Evolutionary conservation across 2,797 vertebrate species (phyloP).

Genomic region (Gastrophryne carolinensis): DNA sequence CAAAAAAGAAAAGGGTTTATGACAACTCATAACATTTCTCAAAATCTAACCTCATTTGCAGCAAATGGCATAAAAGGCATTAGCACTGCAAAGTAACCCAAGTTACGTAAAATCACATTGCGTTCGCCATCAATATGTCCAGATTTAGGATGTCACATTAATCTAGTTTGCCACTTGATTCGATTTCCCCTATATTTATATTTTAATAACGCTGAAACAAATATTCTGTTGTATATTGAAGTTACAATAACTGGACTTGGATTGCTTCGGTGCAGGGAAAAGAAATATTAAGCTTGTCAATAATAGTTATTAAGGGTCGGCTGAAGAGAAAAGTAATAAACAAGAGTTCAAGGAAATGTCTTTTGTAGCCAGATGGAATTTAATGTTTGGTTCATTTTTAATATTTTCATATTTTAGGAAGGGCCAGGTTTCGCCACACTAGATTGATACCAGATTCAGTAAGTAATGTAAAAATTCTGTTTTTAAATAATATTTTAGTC

Average conservation of each 20-base stretch:
- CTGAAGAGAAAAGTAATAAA: slow-evolving; percentile 52
- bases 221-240: slow-evolving; percentile 50
- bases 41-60: slow-evolving; percentile 51
- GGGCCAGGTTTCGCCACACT: slow-evolving; percentile 1
- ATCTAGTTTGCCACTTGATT: slow-evolving; percentile 43
- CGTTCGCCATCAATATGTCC: slow-evolving; percentile 44
- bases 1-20: slow-evolving; percentile 32
- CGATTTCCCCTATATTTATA: slow-evolving; percentile 48
- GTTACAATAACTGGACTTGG: slow-evolving; percentile 47
- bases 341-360: slow-evolving; percentile 47
- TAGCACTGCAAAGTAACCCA: slow-evolving; percentile 46
- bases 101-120: slow-evolving; percentile 40
- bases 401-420: slow-evolving; percentile 46
- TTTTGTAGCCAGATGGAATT: slow-evolving; percentile 48
- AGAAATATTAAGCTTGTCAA: slow-evolving; percentile 51
- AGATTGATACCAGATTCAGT: slow-evolving; percentile 51
- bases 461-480: slow-evolving; percentile 28
- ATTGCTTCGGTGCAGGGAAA: slow-evolving; percentile 23
- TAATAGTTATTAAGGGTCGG: slow-evolving; percentile 51
- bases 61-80: slow-evolving; percentile 46
- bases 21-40: slow-evolving; percentile 47
- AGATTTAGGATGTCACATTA: slow-evolving; percentile 48
- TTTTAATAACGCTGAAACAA: slow-evolving; percentile 48
- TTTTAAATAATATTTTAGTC: slow-evolving; percentile 40
- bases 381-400: slow-evolving; percentile 48